Evolutionary conservation across 53 echinoderm and acorn worm species (phyloP).

Genomic region (Luidia sarsii): DNA sequence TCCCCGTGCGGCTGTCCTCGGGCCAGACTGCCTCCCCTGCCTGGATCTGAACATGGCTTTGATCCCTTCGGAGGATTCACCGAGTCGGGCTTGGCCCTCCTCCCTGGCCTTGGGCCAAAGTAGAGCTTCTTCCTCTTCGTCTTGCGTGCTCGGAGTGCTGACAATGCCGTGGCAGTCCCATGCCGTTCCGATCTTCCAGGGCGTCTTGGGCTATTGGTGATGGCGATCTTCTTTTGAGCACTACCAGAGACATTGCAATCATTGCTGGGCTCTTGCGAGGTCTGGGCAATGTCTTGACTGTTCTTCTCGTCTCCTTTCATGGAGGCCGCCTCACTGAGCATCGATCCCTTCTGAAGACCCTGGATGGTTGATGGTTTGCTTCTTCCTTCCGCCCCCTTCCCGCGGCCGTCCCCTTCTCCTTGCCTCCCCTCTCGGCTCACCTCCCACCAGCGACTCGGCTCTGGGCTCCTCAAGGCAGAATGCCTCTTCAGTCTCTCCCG

Average conservation of each 20-base stretch:
- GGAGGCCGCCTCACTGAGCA: no score
- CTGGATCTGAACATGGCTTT: neutral
- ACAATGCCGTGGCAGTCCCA: no score
- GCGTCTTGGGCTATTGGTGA: no score
- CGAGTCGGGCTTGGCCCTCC: neutral
- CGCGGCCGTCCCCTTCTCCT: neutral
- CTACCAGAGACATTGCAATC: no score
- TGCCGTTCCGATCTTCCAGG: no score
- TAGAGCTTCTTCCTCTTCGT: neutral
- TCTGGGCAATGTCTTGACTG: no score
- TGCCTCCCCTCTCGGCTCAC: neutral
- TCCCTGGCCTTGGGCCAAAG: neutral
- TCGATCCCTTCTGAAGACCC: no score
- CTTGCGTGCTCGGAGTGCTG: neutral
- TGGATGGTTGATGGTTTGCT: neutral
- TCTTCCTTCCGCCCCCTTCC: neutral
- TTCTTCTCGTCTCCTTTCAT: no score
- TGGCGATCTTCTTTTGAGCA: no score
- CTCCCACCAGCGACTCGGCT: conserved; percentile 22
- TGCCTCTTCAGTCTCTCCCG: conserved; percentile 12
- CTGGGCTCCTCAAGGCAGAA: neutral
- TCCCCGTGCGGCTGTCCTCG: neutral
- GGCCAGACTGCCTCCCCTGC: neutral
- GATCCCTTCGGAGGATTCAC: no score
- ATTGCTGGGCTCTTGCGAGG: no score